phyloP scores from a whole-genome alignment of 1,140 invertebrate species.

The Vollenhovia emeryi region DNA sequence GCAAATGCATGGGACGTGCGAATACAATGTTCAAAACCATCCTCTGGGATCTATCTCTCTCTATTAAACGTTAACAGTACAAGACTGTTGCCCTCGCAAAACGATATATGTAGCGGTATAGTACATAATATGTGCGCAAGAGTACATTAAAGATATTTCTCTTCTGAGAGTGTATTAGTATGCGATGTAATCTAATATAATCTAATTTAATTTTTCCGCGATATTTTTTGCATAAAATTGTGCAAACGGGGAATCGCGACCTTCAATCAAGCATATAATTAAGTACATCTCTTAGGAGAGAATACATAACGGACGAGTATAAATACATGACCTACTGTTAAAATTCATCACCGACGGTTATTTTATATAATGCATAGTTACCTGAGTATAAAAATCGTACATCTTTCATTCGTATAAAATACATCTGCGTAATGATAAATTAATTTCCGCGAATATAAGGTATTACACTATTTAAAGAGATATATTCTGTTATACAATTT shows the following conservation, averaged over 20 bases:
- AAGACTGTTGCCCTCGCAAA: constrained; percentile 8
- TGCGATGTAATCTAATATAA: neutral
- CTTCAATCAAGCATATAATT: neutral
- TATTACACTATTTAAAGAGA: constrained; percentile 47
- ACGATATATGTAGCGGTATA: neutral
- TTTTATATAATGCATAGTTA: constrained; percentile 45
- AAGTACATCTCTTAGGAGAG: neutral
- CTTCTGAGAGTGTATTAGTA: neutral
- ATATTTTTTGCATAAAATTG: neutral
- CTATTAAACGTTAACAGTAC: neutral
- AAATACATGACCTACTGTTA: constrained; percentile 2
- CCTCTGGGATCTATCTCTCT: neutral
- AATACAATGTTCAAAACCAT: neutral
- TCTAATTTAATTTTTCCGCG: constrained; percentile 3
- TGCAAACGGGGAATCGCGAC: neutral
- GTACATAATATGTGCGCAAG: neutral
- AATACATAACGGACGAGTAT: constrained; percentile 4
- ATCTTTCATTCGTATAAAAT: neutral
- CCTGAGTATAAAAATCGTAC: constrained; percentile 44
- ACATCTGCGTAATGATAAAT: constrained; percentile 27
- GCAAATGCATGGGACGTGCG: neutral
- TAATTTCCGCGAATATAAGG: constrained; percentile 5
- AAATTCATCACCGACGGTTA: neutral
- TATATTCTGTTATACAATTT: constrained; percentile 54
- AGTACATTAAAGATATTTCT: constrained; percentile 1